Evolutionary conservation across 2,113 vertebrate genomes (phyloP).

Genomic region (Antennarius striatus): DNA sequence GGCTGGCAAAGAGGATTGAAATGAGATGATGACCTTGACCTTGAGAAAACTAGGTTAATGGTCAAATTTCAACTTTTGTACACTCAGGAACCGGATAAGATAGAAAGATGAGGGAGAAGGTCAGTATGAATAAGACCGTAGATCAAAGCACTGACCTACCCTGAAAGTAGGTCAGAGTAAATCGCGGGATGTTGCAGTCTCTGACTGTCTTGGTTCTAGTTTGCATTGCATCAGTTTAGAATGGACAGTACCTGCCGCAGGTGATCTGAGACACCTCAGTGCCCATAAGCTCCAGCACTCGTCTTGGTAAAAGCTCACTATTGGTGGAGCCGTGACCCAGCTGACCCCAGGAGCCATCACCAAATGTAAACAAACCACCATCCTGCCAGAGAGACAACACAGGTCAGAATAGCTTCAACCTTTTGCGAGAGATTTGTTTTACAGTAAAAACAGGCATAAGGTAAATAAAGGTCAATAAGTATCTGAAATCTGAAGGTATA

Average conservation of each 20-base stretch:
- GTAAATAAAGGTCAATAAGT: neutral
- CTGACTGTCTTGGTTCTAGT: too few relatives aligned
- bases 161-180: too few relatives aligned
- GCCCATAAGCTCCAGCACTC: conserved; percentile 91
- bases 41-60: too few relatives aligned
- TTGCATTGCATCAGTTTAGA: neutral
- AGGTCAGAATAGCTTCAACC: neutral
- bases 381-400: conserved; percentile 72
- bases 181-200: too few relatives aligned
- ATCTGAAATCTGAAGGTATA: neutral
- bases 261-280: conserved; percentile 91
- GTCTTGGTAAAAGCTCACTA: conserved; percentile 87
- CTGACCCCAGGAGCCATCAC: conserved; percentile 86
- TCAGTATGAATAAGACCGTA: too few relatives aligned
- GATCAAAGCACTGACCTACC: too few relatives aligned
- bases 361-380: conserved; percentile 92
- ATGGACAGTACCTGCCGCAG: conserved; percentile 84
- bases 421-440: neutral
- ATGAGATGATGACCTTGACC: too few relatives aligned
- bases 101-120: too few relatives aligned
- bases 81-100: too few relatives aligned
- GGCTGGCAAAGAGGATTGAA: too few relatives aligned
- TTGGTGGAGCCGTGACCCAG: conserved; percentile 89
- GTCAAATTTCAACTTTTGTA: too few relatives aligned
- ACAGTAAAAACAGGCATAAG: neutral